Conservation (phyloP, 2,797 vertebrate genomes). For the Dryobates pubescens region DNA sequence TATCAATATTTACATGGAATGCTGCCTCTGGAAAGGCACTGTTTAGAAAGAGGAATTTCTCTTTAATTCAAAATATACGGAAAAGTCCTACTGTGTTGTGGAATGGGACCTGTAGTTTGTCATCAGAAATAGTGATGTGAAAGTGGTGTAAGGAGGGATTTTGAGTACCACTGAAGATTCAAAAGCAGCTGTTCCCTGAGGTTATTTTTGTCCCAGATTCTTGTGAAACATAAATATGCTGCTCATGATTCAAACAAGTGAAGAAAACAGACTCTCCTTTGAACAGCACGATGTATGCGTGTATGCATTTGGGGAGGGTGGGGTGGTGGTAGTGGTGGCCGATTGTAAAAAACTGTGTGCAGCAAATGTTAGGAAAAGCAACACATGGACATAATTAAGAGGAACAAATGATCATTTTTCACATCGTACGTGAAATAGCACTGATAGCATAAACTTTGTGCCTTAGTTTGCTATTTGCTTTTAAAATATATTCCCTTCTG, state of each 20-base stretch:
- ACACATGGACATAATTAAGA: too few species aligned
- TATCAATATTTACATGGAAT: neutral
- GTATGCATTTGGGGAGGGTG: too few species aligned
- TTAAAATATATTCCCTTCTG: neutral
- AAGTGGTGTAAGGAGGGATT: neutral
- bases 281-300: too few species aligned
- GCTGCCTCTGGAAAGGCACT: neutral
- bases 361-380: too few species aligned
- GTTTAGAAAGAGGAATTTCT: neutral
- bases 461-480: neutral
- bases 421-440: too few species aligned
- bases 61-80: neutral
- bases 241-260: too few species aligned
- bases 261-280: too few species aligned
- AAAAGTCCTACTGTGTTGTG: neutral
- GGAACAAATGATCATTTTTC: too few species aligned
- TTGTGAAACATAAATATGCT: too few species aligned
- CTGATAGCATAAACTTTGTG: neutral
- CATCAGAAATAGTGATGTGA: neutral
- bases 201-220: too few species aligned
- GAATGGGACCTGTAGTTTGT: neutral
- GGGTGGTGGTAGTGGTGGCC: too few species aligned
- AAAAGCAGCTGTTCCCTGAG: neutral
- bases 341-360: too few species aligned
- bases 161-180: neutral